Conservation (phyloP, 2,888 invertebrate genomes). For the Eupithecia subfuscata region DNA sequence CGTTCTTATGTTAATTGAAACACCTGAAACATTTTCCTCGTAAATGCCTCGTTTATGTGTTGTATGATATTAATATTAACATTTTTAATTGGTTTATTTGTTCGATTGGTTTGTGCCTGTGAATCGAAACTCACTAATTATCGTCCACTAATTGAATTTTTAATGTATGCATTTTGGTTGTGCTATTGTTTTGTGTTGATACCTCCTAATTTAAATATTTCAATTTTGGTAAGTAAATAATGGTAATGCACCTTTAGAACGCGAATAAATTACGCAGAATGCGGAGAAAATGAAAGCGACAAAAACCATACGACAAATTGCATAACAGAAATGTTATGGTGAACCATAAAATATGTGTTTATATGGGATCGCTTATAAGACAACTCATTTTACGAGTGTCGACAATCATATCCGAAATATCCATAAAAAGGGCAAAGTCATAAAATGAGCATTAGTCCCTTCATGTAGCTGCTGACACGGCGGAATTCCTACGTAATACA, state of each 20-base stretch:
- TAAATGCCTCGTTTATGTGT: slow-evolving; percentile 34
- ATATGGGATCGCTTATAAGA: slow-evolving; percentile 60
- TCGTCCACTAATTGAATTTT: slow-evolving; percentile 53
- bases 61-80: slow-evolving; percentile 37
- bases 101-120: slow-evolving; percentile 47
- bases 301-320: slow-evolving; percentile 37
- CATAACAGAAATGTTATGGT: slow-evolving; percentile 8
- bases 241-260: background rate
- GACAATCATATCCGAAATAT: slow-evolving; percentile 75
- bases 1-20: slow-evolving; percentile 50
- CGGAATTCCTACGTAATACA: slow-evolving; percentile 56
- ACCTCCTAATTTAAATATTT: slow-evolving; percentile 9
- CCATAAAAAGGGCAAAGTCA: slow-evolving; percentile 73
- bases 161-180: slow-evolving; percentile 45
- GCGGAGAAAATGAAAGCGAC: background rate
- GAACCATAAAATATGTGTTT: slow-evolving; percentile 44
- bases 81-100: slow-evolving; percentile 37
- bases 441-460: slow-evolving; percentile 76
- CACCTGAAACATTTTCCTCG: slow-evolving; percentile 42
- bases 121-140: slow-evolving; percentile 50
- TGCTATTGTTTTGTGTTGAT: slow-evolving; percentile 34
- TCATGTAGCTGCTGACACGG: slow-evolving; percentile 65
- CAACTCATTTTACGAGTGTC: slow-evolving; percentile 69
- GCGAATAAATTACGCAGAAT: background rate
- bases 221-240: slow-evolving; percentile 27